Evolutionary conservation across 2,113 vertebrate species (phyloP), one percentile per base, ranked within the genome.

Genomic region (Nansenia antarctica): DNA sequence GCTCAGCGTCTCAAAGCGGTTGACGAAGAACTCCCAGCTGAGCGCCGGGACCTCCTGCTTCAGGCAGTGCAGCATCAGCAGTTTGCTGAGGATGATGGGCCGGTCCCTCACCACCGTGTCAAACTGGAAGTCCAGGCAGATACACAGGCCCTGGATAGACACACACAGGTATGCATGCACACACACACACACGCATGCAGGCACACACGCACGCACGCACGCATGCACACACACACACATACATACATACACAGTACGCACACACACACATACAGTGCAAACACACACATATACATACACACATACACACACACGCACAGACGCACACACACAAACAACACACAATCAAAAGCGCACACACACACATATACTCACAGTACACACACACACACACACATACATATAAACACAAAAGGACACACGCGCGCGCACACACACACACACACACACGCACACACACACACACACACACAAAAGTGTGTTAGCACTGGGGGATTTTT

Each of bases 21-120:
- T 99, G 79, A 99, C 96, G 81, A 99, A 99, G 80, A 99, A 99
- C 85, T 99, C 98, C 97, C 97, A 99, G 84, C 98, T 99, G 67
- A 99, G 92, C 4, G 97, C 98, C 22, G 97, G 98, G 76, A 99
- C 94, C 73, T 99, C 97, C 73, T 93, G 94, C 86, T 97, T 97
- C 55, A 99, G 92, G 82, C 94, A 96, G 91, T 99, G 98, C 74
- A 99, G 91, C 39, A 99, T 92, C 73, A 98, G 92, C 74, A 99
- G 93, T 81, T 99, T 99, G 91, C 95, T 98, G 73, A 99, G 92
- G 80, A 99, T 98, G 53, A 95, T 95, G 34, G 98, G 97, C 4
- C 97, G 94, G 82, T 99, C 98, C 76, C 98, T 94, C 70, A 99
- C 95, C 45, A 99, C 98, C 0, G 97, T 99, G 84, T 99, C 97